Conservation (phyloP, 1,140 invertebrate species). For the Varroa destructor region DNA sequence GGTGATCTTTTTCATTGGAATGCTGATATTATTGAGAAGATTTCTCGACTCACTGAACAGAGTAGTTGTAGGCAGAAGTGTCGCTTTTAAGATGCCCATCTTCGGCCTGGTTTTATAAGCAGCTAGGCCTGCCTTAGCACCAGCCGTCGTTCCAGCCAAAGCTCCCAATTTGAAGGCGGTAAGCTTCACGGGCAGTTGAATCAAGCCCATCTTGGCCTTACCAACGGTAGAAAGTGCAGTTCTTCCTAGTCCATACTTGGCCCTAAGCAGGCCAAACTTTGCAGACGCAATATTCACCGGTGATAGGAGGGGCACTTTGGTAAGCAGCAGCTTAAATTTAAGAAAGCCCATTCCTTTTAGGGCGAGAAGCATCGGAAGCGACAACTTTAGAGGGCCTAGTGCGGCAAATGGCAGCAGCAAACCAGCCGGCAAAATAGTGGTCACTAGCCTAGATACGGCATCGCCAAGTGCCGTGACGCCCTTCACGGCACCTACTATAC, state of each 20-base stretch:
- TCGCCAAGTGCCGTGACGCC: no score
- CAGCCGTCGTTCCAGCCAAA: not conserved
- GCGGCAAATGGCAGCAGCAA: not conserved
- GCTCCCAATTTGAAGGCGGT: not conserved
- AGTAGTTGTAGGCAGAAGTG: no score
- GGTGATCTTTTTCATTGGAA: not conserved
- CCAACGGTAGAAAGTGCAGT: not conserved
- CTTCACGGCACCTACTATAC: no score
- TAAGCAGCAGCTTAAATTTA: not conserved
- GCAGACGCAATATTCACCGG: not conserved
- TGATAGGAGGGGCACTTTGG: not conserved
- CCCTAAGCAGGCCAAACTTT: not conserved
- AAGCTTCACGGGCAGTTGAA: not conserved
- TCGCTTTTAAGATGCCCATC: not conserved
- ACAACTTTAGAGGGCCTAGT: not conserved
- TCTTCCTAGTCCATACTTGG: not conserved
- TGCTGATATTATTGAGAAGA: not conserved
- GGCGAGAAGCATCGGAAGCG: not conserved
- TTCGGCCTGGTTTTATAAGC: not conserved
- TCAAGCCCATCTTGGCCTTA: not conserved
- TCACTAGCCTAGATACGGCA: not conserved
- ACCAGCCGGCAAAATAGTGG: not conserved
- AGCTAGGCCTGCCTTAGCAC: not conserved
- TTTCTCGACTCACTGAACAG: no score
- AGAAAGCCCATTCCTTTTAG: not conserved